Base-by-base conservation (phyloP, 2,113 vertebrate species). In the Hepsetus odoe region DNA sequence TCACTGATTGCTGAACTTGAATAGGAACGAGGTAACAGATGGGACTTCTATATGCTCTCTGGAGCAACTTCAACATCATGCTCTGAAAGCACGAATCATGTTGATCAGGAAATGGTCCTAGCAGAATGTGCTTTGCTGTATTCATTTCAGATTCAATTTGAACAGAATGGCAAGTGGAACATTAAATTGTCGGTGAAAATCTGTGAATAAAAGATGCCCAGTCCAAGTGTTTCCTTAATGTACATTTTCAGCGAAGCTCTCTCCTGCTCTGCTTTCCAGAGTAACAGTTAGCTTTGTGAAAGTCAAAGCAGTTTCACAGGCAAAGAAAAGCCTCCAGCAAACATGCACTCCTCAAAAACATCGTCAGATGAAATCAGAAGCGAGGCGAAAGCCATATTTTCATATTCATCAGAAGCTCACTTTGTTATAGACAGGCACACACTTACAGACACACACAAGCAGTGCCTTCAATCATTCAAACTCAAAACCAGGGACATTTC, bases 101-200 rank as follows among this genome's bases (percentile, higher is more conserved):
- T 33, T 53, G 76, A 79, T 79, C 76, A 79, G 68, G 46, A 79
- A 72, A 72, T 65, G 77, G 77, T 59, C 58, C 46, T 30, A 51
- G 35, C 46, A 24, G 77, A 79, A 55, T 44, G 58, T 55, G 58
- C 28, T 72, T 40, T 4, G 69, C 46, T 65, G 35, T 59, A 70
- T 72, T 65, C 68, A 79, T 79, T 79, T 72, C 77, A 79, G 72
- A 65, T 72, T 79, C 77, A 72, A 72, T 79, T 72, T 79, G 44
- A 79, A 72, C 59, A 40, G 38, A 33, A 79, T 4, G 68, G 69
- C 77, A 79, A 79, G 40, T 24, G 64, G 77, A 72, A 79, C 49
- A 79, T 79, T 79, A 72, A 65, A 72, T 79, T 65, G 69, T 65
- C 80, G 62, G 51, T 69, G 78, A 69, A 69, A 58, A 64, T 77